Percentiles rank a stretch among this genome's conserved stretches.
phyloP scores from a whole-genome alignment of 2,797 vertebrate genomes.

The Acestrorhynchus altus region DNA sequence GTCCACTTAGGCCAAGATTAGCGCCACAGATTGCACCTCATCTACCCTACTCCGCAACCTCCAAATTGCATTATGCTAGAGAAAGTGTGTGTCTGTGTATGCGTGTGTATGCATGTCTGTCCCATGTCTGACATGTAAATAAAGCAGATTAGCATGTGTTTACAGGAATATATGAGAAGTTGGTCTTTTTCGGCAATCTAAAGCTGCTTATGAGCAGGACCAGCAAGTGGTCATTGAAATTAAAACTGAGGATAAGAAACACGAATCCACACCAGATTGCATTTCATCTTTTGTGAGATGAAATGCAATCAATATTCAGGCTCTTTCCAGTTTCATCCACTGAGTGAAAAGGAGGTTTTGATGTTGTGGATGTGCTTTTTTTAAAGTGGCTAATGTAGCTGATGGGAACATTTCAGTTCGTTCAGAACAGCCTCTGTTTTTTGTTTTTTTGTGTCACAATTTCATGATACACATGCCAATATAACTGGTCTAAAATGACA shows the following conservation, averaged over 20 bases:
- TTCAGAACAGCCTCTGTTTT: not conserved
- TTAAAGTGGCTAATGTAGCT: not conserved
- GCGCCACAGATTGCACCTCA: constrained; percentile 80
- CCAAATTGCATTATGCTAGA: constrained; percentile 71
- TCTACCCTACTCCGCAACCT: constrained; percentile 77
- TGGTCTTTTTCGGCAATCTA: constrained; percentile 47
- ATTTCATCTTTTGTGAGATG: not conserved
- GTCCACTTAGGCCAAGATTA: constrained; percentile 83
- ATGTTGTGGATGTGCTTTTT: not conserved
- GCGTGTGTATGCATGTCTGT: constrained; percentile 16
- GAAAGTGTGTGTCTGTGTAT: not conserved
- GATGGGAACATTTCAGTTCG: not conserved
- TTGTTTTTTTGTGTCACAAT: not conserved
- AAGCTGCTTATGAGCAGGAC: constrained; percentile 32
- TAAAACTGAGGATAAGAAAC: constrained; percentile 18
- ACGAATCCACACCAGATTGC: constrained; percentile 38
- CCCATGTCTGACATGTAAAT: constrained; percentile 44
- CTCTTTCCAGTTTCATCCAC: not conserved
- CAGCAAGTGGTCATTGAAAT: constrained; percentile 38
- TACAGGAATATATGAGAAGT: constrained; percentile 39
- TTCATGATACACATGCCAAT: too few relatives aligned
- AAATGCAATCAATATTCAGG: constrained; percentile 25
- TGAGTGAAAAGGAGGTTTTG: not conserved
- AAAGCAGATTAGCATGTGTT: constrained; percentile 55
- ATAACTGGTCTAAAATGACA: too few relatives aligned